phyloP scores from a whole-genome alignment of 2,113 vertebrate species.

The Arvicanthis niloticus region DNA sequence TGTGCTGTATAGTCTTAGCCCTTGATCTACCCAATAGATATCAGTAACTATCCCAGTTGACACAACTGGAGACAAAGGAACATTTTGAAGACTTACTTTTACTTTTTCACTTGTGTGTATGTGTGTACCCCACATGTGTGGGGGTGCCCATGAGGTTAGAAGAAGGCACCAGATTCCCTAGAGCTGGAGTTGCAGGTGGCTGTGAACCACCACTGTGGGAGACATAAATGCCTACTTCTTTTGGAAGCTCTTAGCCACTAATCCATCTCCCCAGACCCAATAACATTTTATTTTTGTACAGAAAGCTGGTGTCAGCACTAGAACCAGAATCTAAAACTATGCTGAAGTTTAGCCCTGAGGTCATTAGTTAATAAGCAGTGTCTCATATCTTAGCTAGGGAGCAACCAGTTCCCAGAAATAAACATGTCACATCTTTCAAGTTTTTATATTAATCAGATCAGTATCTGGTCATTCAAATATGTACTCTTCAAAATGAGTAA shows the following conservation, averaged over 20 bases:
- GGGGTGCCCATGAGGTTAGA: not conserved
- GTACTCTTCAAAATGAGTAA: conserved; percentile 32
- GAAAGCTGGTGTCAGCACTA: not conserved
- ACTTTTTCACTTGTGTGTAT: not conserved
- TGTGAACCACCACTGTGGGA: not conserved
- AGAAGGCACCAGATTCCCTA: not conserved
- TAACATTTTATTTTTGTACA: not conserved
- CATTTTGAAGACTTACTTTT: not conserved
- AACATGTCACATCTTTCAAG: not conserved
- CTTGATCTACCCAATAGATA: not conserved
- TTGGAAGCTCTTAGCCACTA: not conserved
- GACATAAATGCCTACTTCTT: not conserved
- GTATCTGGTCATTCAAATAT: not conserved
- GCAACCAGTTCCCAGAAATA: conserved; percentile 10
- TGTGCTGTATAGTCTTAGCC: not conserved
- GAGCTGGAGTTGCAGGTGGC: not conserved
- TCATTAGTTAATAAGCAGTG: conserved; percentile 6
- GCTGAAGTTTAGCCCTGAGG: not conserved
- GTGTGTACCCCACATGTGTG: not conserved
- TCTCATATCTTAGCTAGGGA: not conserved
- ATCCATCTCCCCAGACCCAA: not conserved
- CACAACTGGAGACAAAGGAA: not conserved
- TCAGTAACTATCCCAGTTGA: not conserved
- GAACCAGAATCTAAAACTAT: not conserved
- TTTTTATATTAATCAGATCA: conserved; percentile 36